Percentiles rank a stretch among this genome's conserved stretches.
phyloP scores from a whole-genome alignment of 2,888 invertebrate species.

The Punctoribates punctum region DNA sequence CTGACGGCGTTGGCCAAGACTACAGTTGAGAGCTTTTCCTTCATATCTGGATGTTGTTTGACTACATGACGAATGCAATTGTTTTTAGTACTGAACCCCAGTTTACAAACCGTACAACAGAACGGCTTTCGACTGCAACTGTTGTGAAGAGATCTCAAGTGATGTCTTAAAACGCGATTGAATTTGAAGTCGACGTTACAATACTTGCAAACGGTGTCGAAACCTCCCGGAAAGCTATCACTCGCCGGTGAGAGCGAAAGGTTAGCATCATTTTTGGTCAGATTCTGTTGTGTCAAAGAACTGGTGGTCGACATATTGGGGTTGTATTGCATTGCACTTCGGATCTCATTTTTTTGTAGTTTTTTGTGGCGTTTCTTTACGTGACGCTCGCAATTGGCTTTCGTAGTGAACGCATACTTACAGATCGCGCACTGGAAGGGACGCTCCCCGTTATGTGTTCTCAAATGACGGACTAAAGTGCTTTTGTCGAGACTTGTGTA shows the following conservation, averaged over 20 bases:
- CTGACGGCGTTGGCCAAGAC: constrained; percentile 11
- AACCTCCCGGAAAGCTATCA: constrained; percentile 45
- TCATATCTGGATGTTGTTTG: constrained; percentile 53
- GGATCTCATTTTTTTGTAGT: constrained; percentile 75
- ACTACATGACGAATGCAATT: constrained; percentile 55
- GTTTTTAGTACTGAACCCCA: constrained; percentile 54
- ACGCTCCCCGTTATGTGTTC: constrained; percentile 90
- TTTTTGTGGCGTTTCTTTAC: constrained; percentile 85
- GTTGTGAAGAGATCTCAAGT: constrained; percentile 53
- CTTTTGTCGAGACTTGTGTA: constrained; percentile 85
- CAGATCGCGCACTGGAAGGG: constrained; percentile 94
- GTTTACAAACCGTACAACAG: constrained; percentile 53
- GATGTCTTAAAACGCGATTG: constrained; percentile 54
- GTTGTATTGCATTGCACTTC: constrained; percentile 65
- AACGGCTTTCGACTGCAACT: constrained; percentile 53
- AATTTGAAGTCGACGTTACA: constrained; percentile 56
- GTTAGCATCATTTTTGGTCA: constrained; percentile 27
- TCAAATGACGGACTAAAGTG: constrained; percentile 82
- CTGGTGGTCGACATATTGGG: constrained; percentile 49
- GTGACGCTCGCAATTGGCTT: constrained; percentile 94
- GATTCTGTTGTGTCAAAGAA: constrained; percentile 41
- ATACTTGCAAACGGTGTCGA: constrained; percentile 55
- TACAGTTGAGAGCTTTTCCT: constrained; percentile 42
- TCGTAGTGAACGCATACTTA: constrained; percentile 93
- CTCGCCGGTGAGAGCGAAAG: constrained; percentile 22